phyloP scores from a whole-genome alignment of 2,888 invertebrate species.

The Clitarchus hookeri region DNA sequence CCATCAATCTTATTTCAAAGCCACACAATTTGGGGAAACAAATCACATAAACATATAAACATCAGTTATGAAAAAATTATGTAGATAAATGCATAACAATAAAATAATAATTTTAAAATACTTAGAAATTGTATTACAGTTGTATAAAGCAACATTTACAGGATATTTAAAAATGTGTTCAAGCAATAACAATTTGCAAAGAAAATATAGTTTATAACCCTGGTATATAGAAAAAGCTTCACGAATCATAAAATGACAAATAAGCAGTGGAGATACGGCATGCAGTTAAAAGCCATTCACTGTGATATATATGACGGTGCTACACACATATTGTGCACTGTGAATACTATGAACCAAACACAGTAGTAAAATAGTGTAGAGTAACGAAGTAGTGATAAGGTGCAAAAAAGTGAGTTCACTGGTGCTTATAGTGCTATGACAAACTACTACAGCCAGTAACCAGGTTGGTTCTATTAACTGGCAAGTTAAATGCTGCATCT shows the following conservation, averaged over 20 bases:
- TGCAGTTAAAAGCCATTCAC: not conserved
- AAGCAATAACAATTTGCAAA: not conserved
- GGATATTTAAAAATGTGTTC: not conserved
- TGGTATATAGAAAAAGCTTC: not conserved
- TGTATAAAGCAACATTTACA: too few relatives aligned
- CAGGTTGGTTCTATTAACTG: slow-evolving; percentile 25
- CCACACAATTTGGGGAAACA: too few relatives aligned
- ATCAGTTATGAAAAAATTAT: too few relatives aligned
- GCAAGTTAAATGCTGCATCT: not conserved
- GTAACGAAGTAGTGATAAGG: not conserved
- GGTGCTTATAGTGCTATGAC: not conserved
- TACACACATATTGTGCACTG: too few relatives aligned
- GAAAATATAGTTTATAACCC: not conserved
- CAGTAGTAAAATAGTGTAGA: not conserved
- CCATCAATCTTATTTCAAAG: too few relatives aligned
- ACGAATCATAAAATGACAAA: not conserved
- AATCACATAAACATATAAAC: too few relatives aligned
- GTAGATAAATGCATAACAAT: too few relatives aligned
- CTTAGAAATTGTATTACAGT: too few relatives aligned
- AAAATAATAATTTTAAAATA: too few relatives aligned
- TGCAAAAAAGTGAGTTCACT: slow-evolving; percentile 1
- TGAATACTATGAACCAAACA: not conserved
- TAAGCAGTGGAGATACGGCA: not conserved
- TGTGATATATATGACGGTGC: not conserved
- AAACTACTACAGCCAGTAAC: slow-evolving; percentile 16